Base-by-base conservation (phyloP, 2,113 vertebrate species). In the Hippolais icterina region DNA sequence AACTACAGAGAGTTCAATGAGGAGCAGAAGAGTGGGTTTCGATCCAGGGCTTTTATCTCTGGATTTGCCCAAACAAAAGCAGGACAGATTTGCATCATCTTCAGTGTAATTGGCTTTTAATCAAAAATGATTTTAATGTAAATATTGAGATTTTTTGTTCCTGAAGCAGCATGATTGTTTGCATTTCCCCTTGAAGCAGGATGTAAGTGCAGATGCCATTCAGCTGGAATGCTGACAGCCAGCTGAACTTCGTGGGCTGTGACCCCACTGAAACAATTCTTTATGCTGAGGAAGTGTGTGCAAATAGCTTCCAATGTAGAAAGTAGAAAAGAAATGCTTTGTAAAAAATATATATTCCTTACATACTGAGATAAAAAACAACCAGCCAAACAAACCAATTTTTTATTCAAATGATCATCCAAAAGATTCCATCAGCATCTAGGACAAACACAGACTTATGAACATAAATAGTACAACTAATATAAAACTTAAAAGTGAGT, bases 61-160 rank as follows among this genome's bases (percentile, higher is more conserved):
- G 24, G 41, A 72, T 86, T 95, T 94, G 52, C 49, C 52, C 33
- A 89, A 91, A 89, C 25, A 97, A 97, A 91, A 90, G 16, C 41
- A 82, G 80, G 54, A 84, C 16, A 70, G 72, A 97, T 97, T 83
- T 97, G 79, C 95, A 96, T 96, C 95, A 77, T 96, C 87, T 96
- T 96, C 94, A 96, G 37, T 92, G 79, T 94, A 94, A 87, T 24
- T 97, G 95, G 77, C 74, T 96, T 95, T 97, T 79, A 93, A 93
- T 94, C 94, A 96, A 95, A 97, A 97, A 95, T 52, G 28, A 96
- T 94, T 96, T 97, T 69, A 93, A 93, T 87, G 96, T 90, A 97
- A 97, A 98, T 97, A 97, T 95, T 96, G 64, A 97, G 91, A 76
- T 93, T 82, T 83, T 39, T 95, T 95, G 57, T 96, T 97, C 94